phyloP scores from a whole-genome alignment of 2,797 vertebrate species.

The Chrosomus eos region DNA sequence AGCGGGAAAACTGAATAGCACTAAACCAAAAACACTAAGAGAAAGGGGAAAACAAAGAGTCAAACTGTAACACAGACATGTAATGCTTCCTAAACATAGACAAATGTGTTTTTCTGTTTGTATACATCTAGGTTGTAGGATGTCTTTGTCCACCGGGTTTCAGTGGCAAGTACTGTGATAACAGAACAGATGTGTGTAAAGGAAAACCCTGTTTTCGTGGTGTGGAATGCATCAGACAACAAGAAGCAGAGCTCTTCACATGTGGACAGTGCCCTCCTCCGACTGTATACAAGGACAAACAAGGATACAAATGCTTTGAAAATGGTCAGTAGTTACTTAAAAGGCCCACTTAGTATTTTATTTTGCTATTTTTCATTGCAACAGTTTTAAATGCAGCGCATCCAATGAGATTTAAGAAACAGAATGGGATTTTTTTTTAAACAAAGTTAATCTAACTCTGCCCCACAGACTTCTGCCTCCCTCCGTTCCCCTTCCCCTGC shows the following conservation, averaged over 20 bases:
- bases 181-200: conserved; percentile 69
- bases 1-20: too few relatives aligned
- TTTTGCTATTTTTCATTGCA: background rate
- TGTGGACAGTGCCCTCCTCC: conserved; percentile 77
- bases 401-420: background rate
- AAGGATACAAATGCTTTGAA: conserved; percentile 85
- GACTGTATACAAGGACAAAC: conserved; percentile 66
- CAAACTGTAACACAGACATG: too few relatives aligned
- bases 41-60: too few relatives aligned
- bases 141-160: conserved; percentile 79
- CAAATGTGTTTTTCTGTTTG: conserved; percentile 1
- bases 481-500: conserved; percentile 80
- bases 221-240: conserved; percentile 69
- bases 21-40: too few relatives aligned
- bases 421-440: background rate
- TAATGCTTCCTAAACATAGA: background rate
- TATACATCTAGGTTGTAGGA: conserved; percentile 74
- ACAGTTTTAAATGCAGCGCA: background rate
- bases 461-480: conserved; percentile 78
- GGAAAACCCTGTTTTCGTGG: conserved; percentile 79
- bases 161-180: conserved; percentile 78
- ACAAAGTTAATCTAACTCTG: background rate
- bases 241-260: conserved; percentile 65
- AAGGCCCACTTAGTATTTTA: background rate
- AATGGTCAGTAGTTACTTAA: conserved; percentile 70